Percentiles rank a stretch among this genome's conserved stretches.
phyloP scores from a whole-genome alignment of 2,888 invertebrate species.

The Athalia cordata region DNA sequence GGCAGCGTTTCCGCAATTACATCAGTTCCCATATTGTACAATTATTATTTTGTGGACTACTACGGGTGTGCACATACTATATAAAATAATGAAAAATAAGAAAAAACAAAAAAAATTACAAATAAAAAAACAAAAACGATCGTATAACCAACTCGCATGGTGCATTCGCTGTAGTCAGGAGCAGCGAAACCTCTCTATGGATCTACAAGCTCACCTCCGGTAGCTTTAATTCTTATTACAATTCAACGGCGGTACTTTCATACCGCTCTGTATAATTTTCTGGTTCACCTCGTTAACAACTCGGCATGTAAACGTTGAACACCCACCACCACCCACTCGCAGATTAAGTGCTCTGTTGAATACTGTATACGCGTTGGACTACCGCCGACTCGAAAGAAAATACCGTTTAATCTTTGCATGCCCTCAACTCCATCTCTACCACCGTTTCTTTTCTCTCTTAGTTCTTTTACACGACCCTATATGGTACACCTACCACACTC shows the following conservation, averaged over 20 bases:
- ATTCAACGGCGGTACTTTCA: constrained; percentile 33
- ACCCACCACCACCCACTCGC: background rate
- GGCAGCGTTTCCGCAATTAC: constrained; percentile 31
- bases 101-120: too few relatives aligned
- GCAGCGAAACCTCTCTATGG: background rate
- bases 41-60: constrained; percentile 29
- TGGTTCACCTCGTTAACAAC: constrained; percentile 39
- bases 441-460: constrained; percentile 19
- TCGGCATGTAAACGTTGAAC: background rate
- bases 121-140: too few relatives aligned
- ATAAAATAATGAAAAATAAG: too few relatives aligned
- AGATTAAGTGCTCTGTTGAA: constrained; percentile 30
- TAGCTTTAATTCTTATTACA: constrained; percentile 36
- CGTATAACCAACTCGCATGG: too few relatives aligned
- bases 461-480: background rate
- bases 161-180: too few relatives aligned
- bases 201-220: constrained; percentile 16
- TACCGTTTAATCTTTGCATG: constrained; percentile 39
- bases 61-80: background rate
- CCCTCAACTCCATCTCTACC: constrained; percentile 5
- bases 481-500: constrained; percentile 4
- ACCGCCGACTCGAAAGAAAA: constrained; percentile 1
- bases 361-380: constrained; percentile 33
- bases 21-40: constrained; percentile 27
- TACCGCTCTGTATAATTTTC: constrained; percentile 32